Conservation (phyloP, 1,140 invertebrate genomes). For the Globodera rostochiensis region DNA sequence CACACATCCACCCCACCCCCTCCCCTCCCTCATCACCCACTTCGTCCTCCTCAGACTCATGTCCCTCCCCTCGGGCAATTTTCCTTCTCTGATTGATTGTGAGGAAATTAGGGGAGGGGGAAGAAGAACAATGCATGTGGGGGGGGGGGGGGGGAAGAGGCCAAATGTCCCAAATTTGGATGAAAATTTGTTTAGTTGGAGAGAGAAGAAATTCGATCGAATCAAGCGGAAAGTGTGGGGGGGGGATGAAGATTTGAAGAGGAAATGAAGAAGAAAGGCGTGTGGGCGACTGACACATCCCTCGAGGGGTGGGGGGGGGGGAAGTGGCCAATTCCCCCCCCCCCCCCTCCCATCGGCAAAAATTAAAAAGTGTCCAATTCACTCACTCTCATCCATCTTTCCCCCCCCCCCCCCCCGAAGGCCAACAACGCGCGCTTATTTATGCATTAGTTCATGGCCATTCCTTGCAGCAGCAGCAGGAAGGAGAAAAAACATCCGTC, state of each 20-base stretch:
- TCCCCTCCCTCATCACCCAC: background rate
- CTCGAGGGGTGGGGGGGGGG: no score
- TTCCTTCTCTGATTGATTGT: background rate
- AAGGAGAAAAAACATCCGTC: background rate
- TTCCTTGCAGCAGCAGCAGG: background rate
- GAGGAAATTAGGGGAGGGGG: background rate
- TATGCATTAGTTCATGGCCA: conserved; percentile 1
- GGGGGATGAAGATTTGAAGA: no score
- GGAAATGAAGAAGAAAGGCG: background rate
- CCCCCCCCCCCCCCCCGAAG: no score
- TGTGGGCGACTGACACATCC: background rate
- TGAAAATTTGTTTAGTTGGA: background rate
- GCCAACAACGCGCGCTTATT: background rate
- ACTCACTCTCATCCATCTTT: background rate
- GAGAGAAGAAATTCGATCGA: background rate
- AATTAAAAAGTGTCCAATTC: no score
- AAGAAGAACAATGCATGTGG: background rate
- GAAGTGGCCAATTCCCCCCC: background rate
- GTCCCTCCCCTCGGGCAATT: background rate
- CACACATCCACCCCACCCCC: no score
- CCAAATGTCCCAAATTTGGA: background rate
- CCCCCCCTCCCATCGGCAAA: no score
- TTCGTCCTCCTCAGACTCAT: background rate
- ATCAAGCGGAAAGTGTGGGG: background rate
- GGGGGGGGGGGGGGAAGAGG: background rate